These are phyloP conservation scores for Burhinus oedicnemus DNA, from an alignment of 2,113 vertebrate genomes.

Conservation along the genomic window DNA sequence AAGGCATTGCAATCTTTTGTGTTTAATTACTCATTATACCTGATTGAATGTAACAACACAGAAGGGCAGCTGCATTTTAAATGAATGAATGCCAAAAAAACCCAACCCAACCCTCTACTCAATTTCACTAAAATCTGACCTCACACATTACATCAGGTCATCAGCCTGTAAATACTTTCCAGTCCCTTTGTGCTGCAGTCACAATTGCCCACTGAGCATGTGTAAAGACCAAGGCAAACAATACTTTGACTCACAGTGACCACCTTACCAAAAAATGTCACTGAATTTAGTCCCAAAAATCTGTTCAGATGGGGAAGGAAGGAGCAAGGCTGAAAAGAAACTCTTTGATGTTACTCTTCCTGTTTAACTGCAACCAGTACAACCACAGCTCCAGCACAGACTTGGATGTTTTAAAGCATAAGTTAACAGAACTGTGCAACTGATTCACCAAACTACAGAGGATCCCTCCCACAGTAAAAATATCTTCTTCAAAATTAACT, in stretches of 20 bases:
- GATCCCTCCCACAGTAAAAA: not conserved
- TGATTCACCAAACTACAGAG: not conserved
- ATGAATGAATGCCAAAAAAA: not conserved
- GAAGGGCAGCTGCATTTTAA: not conserved
- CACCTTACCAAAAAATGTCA: not conserved
- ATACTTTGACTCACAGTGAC: not conserved
- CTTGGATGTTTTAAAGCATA: not conserved
- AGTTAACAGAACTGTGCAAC: not conserved
- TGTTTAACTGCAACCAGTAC: not conserved
- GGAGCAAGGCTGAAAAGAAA: not conserved
- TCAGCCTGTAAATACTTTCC: not conserved
- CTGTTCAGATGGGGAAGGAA: not conserved
- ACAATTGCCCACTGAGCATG: not conserved
- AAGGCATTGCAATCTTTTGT: not conserved
- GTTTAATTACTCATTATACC: constrained; percentile 23
- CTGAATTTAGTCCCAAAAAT: not conserved
- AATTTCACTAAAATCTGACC: constrained; percentile 19
- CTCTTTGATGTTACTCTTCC: not conserved
- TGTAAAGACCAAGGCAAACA: not conserved
- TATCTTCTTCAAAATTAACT: not conserved
- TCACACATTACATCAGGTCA: not conserved
- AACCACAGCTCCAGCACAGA: not conserved
- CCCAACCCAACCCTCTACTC: not conserved
- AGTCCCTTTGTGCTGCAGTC: not conserved
- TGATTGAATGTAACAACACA: not conserved